These are phyloP conservation scores for Tillus elongatus DNA, from an alignment of 2,888 invertebrate species.

Conservation along the genomic window DNA sequence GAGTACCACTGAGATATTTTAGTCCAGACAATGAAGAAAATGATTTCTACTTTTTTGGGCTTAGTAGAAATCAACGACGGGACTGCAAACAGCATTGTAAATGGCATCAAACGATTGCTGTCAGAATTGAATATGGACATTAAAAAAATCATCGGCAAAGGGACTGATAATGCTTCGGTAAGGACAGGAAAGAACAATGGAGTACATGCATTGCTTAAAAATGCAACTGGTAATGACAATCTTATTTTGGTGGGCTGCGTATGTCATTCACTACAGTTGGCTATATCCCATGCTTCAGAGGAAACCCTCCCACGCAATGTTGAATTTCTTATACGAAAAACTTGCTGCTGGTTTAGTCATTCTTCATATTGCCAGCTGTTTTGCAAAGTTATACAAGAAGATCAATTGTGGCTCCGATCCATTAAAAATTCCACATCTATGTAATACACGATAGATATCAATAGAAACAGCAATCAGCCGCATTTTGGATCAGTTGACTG, in stretches of 20 bases:
- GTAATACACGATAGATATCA: conserved; percentile 28
- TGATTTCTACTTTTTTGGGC: conserved; percentile 7
- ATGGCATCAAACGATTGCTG: conserved; percentile 4
- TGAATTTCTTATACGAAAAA: conserved; percentile 29
- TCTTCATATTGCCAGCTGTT: conserved; percentile 23
- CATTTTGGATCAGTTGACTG: conserved; percentile 28
- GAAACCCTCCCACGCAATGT: conserved; percentile 27
- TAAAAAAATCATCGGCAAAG: conserved; percentile 25
- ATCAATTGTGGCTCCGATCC: conserved; percentile 28
- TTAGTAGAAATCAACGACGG: conserved; percentile 7
- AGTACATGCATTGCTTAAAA: conserved; percentile 25
- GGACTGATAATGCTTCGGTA: conserved; percentile 31
- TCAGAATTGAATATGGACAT: not conserved
- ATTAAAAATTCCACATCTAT: conserved; percentile 26
- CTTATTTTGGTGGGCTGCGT: too few relatives aligned
- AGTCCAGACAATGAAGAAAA: conserved; percentile 1
- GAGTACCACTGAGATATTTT: conserved; percentile 7
- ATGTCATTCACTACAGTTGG: too few relatives aligned
- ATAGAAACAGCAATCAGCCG: conserved; percentile 26
- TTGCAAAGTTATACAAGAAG: conserved; percentile 24
- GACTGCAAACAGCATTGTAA: conserved; percentile 1
- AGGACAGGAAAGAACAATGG: conserved; percentile 30
- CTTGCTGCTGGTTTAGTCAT: conserved; percentile 28
- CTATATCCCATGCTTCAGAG: conserved; percentile 26
- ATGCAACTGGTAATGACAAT: conserved; percentile 20